Base-by-base conservation (phyloP, 2,113 vertebrate species). In the Aythya baeri region DNA sequence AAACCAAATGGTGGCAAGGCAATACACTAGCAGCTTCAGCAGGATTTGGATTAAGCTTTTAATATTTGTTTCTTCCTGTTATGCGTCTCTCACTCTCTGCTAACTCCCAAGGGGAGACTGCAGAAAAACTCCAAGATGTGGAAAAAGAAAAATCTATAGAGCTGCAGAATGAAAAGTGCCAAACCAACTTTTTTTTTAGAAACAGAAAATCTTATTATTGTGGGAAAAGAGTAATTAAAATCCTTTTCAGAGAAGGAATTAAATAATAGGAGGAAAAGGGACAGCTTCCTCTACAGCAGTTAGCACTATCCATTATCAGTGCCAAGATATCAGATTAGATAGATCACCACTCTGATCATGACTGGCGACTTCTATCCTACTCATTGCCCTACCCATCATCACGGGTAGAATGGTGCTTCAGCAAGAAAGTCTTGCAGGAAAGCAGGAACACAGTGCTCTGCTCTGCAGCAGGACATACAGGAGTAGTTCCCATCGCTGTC, bases 1-100 rank as follows among this genome's bases (percentile, higher is more conserved):
- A 89, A 86, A 82, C 44, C 83, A 94, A 97, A 77, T 79, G 63
- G 65, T 82, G 54, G 20, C 88, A 91, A 83, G 14, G 29, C 21
- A 75, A 72, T 23, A 46, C 4, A 16, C 36, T 31, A 57, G 29
- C 57, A 41, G 43, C 32, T 93, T 58, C 34, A 82, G n/a, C 26
- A 78, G 65, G 49, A 36, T 61, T 81, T 78, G 49, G 58, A 72
- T 58, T 34, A 94, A 91, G 13, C 9, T 34, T 75, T 93, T 52
- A 80, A 68, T 2, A 17, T 62, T 87, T 88, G 23, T 77, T 90
- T 84, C 52, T 80, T 75, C 55, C 66, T 63, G 18, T 54, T 72
- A 52, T 44, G 18, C 13, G 25, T 81, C 16, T 57, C 13, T 27
- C 13, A 14, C 25, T 76, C 17, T 38, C 34, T 59, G 11, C 46